A percentile compares a stretch with the other conserved stretches of the same genome.
phyloP scores from a whole-genome alignment of 2,113 vertebrate genomes.

The Zeus faber region DNA sequence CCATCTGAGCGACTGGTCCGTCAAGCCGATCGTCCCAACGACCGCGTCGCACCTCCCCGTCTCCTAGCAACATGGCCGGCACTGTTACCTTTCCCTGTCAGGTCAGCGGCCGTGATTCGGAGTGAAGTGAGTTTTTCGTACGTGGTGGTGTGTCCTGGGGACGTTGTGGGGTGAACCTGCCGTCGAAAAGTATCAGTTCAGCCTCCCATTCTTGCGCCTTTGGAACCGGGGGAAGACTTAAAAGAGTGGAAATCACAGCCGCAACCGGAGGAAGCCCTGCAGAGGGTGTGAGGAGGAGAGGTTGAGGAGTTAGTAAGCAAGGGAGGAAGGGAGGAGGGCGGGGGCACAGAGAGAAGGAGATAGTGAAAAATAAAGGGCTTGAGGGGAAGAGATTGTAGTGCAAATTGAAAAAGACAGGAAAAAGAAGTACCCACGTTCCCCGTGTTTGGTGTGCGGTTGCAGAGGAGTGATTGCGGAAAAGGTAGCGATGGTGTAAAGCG shows the following conservation, averaged over 20 bases:
- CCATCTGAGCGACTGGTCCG: no score
- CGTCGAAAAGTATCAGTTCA: conserved; percentile 68
- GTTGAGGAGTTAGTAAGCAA: conserved; percentile 18
- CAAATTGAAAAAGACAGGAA: conserved; percentile 21
- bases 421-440: conserved; percentile 5
- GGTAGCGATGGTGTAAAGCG: conserved; percentile 24
- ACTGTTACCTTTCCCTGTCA: conserved; percentile 68
- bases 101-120: conserved; percentile 59
- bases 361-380: conserved; percentile 9
- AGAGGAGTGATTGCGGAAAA: conserved; percentile 17
- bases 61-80: conserved; percentile 67
- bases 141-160: conserved; percentile 62
- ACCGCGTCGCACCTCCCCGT: conserved; percentile 52
- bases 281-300: conserved; percentile 23
- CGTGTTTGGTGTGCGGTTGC: conserved; percentile 24
- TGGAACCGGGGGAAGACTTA: conserved; percentile 43
- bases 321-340: conserved; percentile 20
- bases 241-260: conserved; percentile 62
- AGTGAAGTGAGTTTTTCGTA: conserved; percentile 68
- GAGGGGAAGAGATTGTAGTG: conserved; percentile 23
- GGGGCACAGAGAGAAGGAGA: conserved; percentile 3
- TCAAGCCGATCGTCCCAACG: conserved; percentile 40
- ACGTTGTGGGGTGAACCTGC: conserved; percentile 53
- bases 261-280: conserved; percentile 58
- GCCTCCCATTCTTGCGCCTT: conserved; percentile 53